phyloP scores from a whole-genome alignment of 2,797 vertebrate genomes.

The Rhinoraja longicauda region DNA sequence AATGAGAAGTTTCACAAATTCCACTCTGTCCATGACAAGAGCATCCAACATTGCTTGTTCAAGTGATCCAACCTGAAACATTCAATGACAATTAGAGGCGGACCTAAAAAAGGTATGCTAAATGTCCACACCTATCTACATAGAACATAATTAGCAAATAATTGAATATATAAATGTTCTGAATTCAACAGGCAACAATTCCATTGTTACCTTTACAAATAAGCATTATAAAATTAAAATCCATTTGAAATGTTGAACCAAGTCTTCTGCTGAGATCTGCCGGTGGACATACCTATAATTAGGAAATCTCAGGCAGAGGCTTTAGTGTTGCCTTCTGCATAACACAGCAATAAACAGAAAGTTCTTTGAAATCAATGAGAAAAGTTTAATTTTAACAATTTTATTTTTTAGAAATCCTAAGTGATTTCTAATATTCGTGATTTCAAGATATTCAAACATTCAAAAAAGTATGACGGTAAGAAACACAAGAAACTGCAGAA shows the following conservation, averaged over 20 bases:
- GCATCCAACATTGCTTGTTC: slow-evolving; percentile 98
- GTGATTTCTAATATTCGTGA: too few species aligned
- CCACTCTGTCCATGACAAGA: slow-evolving; percentile 94
- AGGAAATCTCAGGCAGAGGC: too few species aligned
- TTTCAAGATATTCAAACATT: too few species aligned
- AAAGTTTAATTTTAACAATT: too few species aligned
- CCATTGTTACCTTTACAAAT: not conserved
- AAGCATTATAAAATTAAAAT: not conserved
- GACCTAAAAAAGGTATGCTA: not conserved
- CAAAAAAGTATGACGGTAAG: too few species aligned
- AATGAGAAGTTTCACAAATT: slow-evolving; percentile 96
- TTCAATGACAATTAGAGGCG: slow-evolving; percentile 40
- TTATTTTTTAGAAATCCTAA: too few species aligned
- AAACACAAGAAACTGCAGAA: too few species aligned
- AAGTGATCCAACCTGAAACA: slow-evolving; percentile 81
- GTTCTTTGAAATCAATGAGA: too few species aligned
- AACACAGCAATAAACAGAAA: too few species aligned
- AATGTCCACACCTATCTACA: not conserved
- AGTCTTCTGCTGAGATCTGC: too few species aligned
- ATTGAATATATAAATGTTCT: not conserved
- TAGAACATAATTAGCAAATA: not conserved
- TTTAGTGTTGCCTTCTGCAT: too few species aligned
- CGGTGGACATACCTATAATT: too few species aligned
- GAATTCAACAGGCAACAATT: not conserved
- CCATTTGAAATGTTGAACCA: not conserved